Evolutionary conservation across 2,888 invertebrate species (phyloP).

Genomic region (Melinaea menophilus): DNA sequence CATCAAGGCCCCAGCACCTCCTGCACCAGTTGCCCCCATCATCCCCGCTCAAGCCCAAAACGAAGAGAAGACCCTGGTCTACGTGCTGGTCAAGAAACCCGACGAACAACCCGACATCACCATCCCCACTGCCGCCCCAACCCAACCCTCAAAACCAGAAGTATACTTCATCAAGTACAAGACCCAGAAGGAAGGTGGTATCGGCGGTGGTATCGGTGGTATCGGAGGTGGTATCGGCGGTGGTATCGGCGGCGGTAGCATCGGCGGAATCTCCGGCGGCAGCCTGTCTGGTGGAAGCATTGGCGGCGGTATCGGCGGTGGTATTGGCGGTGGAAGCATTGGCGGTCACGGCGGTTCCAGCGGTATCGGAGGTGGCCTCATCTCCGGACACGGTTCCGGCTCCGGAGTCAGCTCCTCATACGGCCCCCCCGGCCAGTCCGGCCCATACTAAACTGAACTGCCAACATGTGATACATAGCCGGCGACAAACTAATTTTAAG

Average conservation of each 20-base stretch:
- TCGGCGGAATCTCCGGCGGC: constrained; percentile 38
- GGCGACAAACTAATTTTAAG: constrained; percentile 73
- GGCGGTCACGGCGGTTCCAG: constrained; percentile 42
- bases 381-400: constrained; percentile 44
- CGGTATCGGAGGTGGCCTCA: constrained; percentile 48
- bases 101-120: constrained; percentile 89
- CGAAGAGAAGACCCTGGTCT: constrained; percentile 88
- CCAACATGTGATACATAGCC: constrained; percentile 73
- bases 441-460: constrained; percentile 79
- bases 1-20: constrained; percentile 89
- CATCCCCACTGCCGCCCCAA: constrained; percentile 84
- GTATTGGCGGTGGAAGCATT: constrained; percentile 45
- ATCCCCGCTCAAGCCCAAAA: constrained; percentile 85
- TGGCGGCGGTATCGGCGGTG: constrained; percentile 44
- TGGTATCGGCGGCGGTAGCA: constrained; percentile 37
- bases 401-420: constrained; percentile 78
- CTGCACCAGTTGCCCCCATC: constrained; percentile 85
- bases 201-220: constrained; percentile 41
- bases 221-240: constrained; percentile 48
- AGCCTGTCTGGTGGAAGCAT: constrained; percentile 37
- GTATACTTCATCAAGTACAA: constrained; percentile 92
- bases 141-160: constrained; percentile 88
- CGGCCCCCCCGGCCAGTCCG: constrained; percentile 82
- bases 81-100: constrained; percentile 89
- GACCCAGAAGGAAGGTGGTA: constrained; percentile 79